Evolutionary conservation across 1,140 invertebrate genomes (phyloP), one percentile per base, ranked within the genome.

Genomic region (Drosophila bocki): DNA sequence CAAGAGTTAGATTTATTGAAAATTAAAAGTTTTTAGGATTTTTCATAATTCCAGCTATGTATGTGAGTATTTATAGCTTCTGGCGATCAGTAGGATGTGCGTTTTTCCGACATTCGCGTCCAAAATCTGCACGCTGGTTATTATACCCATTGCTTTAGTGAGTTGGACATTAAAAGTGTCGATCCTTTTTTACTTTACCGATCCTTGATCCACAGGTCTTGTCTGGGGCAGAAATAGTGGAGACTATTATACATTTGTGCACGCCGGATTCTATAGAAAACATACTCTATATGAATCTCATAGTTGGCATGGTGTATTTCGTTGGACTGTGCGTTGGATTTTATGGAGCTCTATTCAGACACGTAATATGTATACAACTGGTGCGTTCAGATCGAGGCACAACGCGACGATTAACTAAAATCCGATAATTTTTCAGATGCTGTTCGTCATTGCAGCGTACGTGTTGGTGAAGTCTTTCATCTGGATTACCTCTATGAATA

Each of bases 401-500:
- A 5, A 0, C 6, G n/a, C 2, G 0, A 8, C 7, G 13, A 35
- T 3, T 19, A n/a, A 29, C 15, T 13, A 15, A 37, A 3, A 32
- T 13, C 9, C 2, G 4, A 13, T 0, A 13, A 13, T 42, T 76
- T 68, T 68, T 17, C 47, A 84, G 81, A 59, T 68, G 7, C 17
- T 80, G 11, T 35, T 64, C 15, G 2, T 9, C 0, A n/a, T 77
- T 32, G 9, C 72, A 5, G 13, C 8, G 9, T 33, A 44, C n/a
- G 0, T 81, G 33, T 12, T 54, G 59, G 8, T 33, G 15, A 84
- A 84, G 72, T 26, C 65, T 5, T 15, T 54, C 6, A 6, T 76
- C 3, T 50, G 45, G 8, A 56, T 59, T 9, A 8, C 45, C 39
- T 22, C 11, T 22, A 0, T 22, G 12, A 13, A 13, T 7, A 45